These are phyloP conservation scores for Ferrisia virgata DNA, from an alignment of 2,888 invertebrate species.

Conservation along the genomic window DNA sequence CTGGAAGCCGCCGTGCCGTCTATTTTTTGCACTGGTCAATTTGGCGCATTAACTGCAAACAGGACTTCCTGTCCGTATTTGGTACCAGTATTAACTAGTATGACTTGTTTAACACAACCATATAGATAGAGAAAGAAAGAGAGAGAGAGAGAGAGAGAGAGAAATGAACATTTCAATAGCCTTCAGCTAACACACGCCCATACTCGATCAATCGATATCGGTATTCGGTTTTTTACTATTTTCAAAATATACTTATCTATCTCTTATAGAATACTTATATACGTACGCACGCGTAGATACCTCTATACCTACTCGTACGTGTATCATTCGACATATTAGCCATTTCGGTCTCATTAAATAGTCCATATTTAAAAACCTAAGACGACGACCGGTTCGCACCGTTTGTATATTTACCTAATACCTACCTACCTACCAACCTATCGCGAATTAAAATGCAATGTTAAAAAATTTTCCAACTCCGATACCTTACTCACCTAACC, in stretches of 20 bases:
- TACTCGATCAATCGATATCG: conserved; percentile 33
- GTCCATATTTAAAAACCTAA: background rate
- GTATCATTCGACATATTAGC: conserved; percentile 21
- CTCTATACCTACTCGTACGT: too few relatives aligned
- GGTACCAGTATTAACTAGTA: conserved; percentile 35
- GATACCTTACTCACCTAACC: too few relatives aligned
- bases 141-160: too few relatives aligned
- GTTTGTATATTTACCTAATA: too few relatives aligned
- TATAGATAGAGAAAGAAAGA: too few relatives aligned
- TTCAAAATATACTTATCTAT: conserved; percentile 14
- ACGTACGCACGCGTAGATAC: too few relatives aligned
- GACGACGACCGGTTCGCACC: background rate
- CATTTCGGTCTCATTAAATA: conserved; percentile 21
- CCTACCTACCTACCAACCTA: too few relatives aligned
- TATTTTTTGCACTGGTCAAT: conserved; percentile 24
- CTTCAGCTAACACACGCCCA: conserved; percentile 30
- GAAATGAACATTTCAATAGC: conserved; percentile 30
- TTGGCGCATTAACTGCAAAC: conserved; percentile 23
- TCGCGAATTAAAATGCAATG: background rate
- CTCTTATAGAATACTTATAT: too few relatives aligned
- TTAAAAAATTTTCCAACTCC: background rate
- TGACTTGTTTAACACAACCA: conserved; percentile 30
- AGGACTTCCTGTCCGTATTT: conserved; percentile 39
- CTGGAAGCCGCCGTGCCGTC: conserved; percentile 20
- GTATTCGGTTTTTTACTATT: conserved; percentile 21